These are phyloP conservation scores for Macrotus californicus DNA, from an alignment of 2,113 vertebrate genomes.

Conservation along the genomic window DNA sequence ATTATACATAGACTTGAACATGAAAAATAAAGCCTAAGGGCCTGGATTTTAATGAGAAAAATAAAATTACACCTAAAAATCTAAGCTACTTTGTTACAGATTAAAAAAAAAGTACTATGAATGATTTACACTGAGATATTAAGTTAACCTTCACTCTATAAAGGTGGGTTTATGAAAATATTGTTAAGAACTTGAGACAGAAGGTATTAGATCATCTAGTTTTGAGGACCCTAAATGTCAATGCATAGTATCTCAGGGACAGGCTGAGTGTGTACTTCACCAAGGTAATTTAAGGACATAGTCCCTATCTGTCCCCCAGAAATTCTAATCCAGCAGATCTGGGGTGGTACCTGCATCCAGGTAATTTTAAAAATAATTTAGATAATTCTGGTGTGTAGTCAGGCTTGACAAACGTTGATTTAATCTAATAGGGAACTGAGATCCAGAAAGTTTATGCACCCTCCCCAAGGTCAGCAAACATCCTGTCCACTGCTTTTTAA, in stretches of 20 bases:
- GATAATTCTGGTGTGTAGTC: neutral
- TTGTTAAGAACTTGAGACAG: neutral
- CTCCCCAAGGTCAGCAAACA: neutral
- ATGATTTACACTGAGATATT: neutral
- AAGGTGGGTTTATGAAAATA: neutral
- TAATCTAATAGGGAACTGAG: neutral
- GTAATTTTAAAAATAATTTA: neutral
- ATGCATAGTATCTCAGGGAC: neutral
- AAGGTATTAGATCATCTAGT: neutral
- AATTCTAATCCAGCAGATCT: neutral
- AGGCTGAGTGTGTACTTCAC: neutral
- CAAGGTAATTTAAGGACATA: neutral
- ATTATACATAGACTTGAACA: slow-evolving; percentile 77
- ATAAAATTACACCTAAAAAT: slow-evolving; percentile 46
- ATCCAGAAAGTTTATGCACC: neutral
- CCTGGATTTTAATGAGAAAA: slow-evolving; percentile 72
- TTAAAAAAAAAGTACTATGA: neutral
- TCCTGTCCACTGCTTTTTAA: neutral
- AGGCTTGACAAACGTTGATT: neutral
- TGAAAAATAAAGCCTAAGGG: slow-evolving; percentile 69
- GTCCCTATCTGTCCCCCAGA: neutral
- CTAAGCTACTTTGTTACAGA: neutral
- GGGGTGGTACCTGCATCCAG: neutral
- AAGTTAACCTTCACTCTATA: neutral
- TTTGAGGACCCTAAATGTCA: neutral